phyloP scores from a whole-genome alignment of 2,113 vertebrate genomes.

The Nansenia antarctica region DNA sequence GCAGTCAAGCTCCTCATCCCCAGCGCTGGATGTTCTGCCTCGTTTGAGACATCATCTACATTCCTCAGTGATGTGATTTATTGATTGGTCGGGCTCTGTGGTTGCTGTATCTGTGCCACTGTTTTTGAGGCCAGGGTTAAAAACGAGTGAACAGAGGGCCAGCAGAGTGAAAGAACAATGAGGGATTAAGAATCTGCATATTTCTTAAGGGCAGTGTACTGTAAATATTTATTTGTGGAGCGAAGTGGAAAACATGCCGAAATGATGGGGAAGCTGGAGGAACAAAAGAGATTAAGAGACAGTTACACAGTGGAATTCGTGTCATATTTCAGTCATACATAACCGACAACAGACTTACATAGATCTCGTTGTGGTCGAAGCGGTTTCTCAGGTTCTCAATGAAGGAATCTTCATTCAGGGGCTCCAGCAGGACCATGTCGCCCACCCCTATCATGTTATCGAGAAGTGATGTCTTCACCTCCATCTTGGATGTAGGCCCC shows the following conservation, averaged over 20 bases:
- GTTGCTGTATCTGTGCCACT: constrained; percentile 34
- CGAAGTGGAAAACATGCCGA: not conserved
- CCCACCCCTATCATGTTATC: constrained; percentile 98
- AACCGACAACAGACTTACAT: constrained; percentile 84
- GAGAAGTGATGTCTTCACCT: constrained; percentile 95
- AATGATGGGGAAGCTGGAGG: not conserved
- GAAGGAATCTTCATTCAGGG: constrained; percentile 89
- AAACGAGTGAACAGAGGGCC: not conserved
- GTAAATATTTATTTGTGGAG: not conserved
- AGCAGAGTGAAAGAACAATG: constrained; percentile 32
- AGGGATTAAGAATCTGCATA: constrained; percentile 16
- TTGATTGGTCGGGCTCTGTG: constrained; percentile 46
- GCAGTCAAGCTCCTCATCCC: constrained; percentile 14
- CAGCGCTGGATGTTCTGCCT: constrained; percentile 45
- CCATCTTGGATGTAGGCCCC: constrained; percentile 88
- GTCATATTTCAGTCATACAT: too few species aligned
- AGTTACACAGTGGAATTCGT: not conserved
- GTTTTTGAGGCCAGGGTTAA: constrained; percentile 5
- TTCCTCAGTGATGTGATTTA: constrained; percentile 57
- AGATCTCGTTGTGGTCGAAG: constrained; percentile 93
- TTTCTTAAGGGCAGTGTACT: constrained; percentile 1
- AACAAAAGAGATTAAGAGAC: not conserved
- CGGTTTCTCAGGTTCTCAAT: constrained; percentile 91
- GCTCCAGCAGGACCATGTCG: constrained; percentile 97
- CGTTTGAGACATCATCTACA: constrained; percentile 51